Evolutionary conservation across 2,888 invertebrate genomes (phyloP).

Genomic region (Smittia sp.): DNA sequence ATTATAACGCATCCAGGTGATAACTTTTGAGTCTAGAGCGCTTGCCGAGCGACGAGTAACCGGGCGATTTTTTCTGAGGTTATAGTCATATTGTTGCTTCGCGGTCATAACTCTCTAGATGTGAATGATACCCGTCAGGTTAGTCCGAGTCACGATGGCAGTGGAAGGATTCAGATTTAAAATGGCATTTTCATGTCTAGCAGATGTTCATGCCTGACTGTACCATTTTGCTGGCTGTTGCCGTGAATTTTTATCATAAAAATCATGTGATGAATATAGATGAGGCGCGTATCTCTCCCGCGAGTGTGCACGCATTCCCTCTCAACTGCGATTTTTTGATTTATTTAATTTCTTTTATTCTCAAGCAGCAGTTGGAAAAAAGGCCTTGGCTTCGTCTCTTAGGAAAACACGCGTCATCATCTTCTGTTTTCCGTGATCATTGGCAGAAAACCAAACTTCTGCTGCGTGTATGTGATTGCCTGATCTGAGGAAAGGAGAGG

Average conservation of each 20-base stretch:
- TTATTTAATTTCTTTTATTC: slow-evolving; percentile 37
- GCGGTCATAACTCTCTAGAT: no score
- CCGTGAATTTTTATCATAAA: slow-evolving; percentile 38
- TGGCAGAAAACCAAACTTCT: background rate
- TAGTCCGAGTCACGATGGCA: no score
- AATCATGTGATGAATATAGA: slow-evolving; percentile 40
- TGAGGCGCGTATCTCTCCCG: slow-evolving; percentile 12
- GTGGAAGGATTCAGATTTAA: no score
- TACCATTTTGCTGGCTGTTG: slow-evolving; percentile 11
- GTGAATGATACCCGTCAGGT: no score
- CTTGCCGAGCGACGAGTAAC: background rate
- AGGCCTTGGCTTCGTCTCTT: no score
- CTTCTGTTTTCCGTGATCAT: no score
- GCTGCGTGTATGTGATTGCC: background rate
- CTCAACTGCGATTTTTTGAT: slow-evolving; percentile 22
- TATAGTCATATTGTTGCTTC: slow-evolving; percentile 35
- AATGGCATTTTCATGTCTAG: no score
- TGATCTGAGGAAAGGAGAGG: background rate
- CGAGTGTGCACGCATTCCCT: slow-evolving; percentile 16
- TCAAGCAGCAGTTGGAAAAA: background rate
- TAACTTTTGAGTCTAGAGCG: slow-evolving; percentile 30
- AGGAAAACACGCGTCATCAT: no score
- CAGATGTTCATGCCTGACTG: background rate
- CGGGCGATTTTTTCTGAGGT: background rate
- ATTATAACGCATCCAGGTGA: slow-evolving; percentile 40